phyloP scores from a whole-genome alignment of 2,797 vertebrate genomes.

The Acanthurus tractus region DNA sequence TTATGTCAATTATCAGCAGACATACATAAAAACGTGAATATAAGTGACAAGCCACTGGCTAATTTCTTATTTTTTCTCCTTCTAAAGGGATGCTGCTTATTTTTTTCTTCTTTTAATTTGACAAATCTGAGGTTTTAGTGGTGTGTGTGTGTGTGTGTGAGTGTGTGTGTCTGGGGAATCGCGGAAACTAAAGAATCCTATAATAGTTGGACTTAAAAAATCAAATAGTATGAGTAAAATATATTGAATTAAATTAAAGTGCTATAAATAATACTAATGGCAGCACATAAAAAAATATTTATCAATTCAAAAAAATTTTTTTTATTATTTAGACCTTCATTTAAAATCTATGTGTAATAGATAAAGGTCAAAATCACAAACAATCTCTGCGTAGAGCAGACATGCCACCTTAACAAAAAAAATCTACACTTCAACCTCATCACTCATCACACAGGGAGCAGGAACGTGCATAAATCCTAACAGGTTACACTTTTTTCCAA shows the following conservation, averaged over 20 bases:
- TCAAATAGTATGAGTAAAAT: background rate
- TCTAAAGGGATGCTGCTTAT: slow-evolving; percentile 32
- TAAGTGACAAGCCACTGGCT: slow-evolving; percentile 42
- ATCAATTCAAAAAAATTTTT: background rate
- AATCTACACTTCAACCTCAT: slow-evolving; percentile 62
- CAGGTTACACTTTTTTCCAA: slow-evolving; percentile 74
- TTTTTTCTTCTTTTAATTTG: slow-evolving; percentile 55
- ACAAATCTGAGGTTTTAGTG: slow-evolving; percentile 38
- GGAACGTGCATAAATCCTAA: slow-evolving; percentile 73
- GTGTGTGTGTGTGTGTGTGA: slow-evolving; percentile 16
- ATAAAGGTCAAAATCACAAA: slow-evolving; percentile 23
- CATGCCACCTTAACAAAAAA: slow-evolving; percentile 51
- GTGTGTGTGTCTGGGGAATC: background rate
- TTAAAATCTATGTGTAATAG: slow-evolving; percentile 10
- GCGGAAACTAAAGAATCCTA: background rate
- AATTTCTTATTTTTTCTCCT: slow-evolving; percentile 25
- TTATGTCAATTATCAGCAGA: slow-evolving; percentile 38
- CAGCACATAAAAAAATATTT: background rate
- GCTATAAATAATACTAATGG: background rate
- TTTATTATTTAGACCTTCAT: background rate
- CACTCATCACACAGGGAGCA: slow-evolving; percentile 72
- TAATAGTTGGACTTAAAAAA: background rate
- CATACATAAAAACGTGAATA: slow-evolving; percentile 16
- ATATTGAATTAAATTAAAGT: slow-evolving; percentile 11
- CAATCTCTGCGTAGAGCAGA: slow-evolving; percentile 24